Percentiles rank a stretch among this genome's conserved stretches.
These are phyloP conservation scores for Polypterus senegalus DNA, from an alignment of 2,113 vertebrate species.

Conservation along the genomic window DNA sequence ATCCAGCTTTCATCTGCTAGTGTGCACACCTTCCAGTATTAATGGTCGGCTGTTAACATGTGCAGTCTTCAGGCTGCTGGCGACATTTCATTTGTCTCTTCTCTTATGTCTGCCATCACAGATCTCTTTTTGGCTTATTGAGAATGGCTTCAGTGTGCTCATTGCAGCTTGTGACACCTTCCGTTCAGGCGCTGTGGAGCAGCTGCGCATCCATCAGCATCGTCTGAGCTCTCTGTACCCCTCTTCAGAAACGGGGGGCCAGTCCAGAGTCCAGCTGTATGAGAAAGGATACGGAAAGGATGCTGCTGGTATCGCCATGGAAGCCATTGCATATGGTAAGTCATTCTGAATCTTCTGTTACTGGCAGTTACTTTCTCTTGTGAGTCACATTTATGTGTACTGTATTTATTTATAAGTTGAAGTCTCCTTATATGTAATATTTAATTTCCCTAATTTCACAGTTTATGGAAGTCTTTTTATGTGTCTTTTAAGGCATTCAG, in stretches of 20 bases:
- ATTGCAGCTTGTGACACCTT: constrained; percentile 95
- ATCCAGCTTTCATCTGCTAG: too few relatives aligned
- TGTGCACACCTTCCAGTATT: too few relatives aligned
- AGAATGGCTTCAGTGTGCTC: constrained; percentile 87
- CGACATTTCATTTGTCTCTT: not conserved
- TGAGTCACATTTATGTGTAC: not conserved
- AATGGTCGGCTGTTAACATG: too few relatives aligned
- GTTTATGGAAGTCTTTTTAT: too few relatives aligned
- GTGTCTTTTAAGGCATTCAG: too few relatives aligned
- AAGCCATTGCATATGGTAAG: constrained; percentile 84
- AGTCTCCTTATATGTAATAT: too few relatives aligned
- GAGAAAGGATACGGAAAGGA: constrained; percentile 97
- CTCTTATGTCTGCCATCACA: constrained; percentile 23
- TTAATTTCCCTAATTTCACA: not conserved
- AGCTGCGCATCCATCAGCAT: constrained; percentile 87
- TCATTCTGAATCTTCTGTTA: not conserved
- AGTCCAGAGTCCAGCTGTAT: constrained; percentile 76
- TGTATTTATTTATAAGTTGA: too few relatives aligned
- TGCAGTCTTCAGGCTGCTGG: not conserved
- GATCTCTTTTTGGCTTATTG: constrained; percentile 94
- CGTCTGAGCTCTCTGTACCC: constrained; percentile 82
- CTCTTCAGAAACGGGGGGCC: constrained; percentile 61
- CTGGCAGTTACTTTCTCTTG: not conserved
- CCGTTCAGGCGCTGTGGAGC: constrained; percentile 87
- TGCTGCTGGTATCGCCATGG: constrained; percentile 92